phyloP scores from a whole-genome alignment of 2,888 invertebrate species.

The Apamea sordens region DNA sequence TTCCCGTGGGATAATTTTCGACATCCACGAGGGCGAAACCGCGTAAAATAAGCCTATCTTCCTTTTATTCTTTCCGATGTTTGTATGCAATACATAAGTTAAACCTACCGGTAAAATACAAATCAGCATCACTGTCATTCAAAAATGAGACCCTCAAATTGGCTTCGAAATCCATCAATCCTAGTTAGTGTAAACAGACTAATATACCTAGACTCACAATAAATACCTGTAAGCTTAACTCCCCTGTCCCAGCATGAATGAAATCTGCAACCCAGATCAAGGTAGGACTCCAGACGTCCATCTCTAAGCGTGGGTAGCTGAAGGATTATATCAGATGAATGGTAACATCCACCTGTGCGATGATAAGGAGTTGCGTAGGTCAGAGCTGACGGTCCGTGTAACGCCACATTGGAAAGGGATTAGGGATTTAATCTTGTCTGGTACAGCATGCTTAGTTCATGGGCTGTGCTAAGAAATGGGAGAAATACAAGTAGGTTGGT shows the following conservation, averaged over 20 bases:
- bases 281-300: conserved; percentile 25
- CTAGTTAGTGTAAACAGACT: background rate
- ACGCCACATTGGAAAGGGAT: conserved; percentile 13
- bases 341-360: conserved; percentile 58
- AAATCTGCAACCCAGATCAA: conserved; percentile 55
- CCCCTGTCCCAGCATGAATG: conserved; percentile 24
- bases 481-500: background rate
- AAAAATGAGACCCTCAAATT: conserved; percentile 1
- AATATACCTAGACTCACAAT: background rate
- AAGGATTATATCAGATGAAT: conserved; percentile 56
- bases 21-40: background rate
- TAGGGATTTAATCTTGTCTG: conserved; percentile 5
- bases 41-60: background rate
- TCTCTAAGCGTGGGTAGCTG: conserved; percentile 42
- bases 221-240: conserved; percentile 21
- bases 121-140: background rate
- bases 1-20: background rate
- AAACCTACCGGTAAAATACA: background rate
- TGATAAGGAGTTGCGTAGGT: conserved; percentile 59
- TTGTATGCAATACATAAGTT: background rate
- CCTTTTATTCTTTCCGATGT: background rate
- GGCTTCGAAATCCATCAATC: background rate
- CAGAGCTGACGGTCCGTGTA: conserved; percentile 21
- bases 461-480: background rate
- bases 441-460: background rate